These are phyloP conservation scores for Theonella swinhoei DNA, from an alignment of 37 sponge, comb jelly and placozoan species.

Conservation along the genomic window DNA sequence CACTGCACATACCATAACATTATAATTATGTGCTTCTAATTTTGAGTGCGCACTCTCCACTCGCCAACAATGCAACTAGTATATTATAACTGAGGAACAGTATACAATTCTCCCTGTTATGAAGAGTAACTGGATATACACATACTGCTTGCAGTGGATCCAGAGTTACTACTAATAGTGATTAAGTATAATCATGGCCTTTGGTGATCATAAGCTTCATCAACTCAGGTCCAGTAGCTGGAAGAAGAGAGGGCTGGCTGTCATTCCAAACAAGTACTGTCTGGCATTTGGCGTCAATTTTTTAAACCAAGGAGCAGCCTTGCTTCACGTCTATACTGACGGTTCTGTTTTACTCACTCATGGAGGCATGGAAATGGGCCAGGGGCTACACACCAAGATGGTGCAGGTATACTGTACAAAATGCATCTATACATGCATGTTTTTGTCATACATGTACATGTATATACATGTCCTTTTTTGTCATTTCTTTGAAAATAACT, in stretches of 20 bases:
- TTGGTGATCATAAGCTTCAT: too few relatives aligned
- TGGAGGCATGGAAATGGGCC: conserved; percentile 94
- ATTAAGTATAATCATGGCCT: too few relatives aligned
- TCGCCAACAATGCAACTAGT: too few relatives aligned
- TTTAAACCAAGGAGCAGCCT: conserved; percentile 76
- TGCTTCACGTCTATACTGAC: conserved; percentile 81
- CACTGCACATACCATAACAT: too few relatives aligned
- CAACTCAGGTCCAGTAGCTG: conserved; percentile 62
- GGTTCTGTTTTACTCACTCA: conserved; percentile 85
- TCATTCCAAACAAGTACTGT: conserved; percentile 85
- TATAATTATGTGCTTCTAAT: too few relatives aligned
- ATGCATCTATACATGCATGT: background rate
- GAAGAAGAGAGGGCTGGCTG: conserved; percentile 78
- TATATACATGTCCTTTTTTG: too few relatives aligned
- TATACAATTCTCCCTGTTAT: too few relatives aligned
- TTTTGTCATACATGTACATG: too few relatives aligned
- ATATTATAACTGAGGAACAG: too few relatives aligned
- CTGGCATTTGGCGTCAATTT: conserved; percentile 60
- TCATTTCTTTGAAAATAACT: too few relatives aligned
- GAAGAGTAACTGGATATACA: background rate
- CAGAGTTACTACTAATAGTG: too few relatives aligned
- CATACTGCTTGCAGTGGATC: background rate
- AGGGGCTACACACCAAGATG: conserved; percentile 94
- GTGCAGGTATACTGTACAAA: conserved; percentile 63
- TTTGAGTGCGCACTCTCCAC: too few relatives aligned